Evolutionary conservation across 2,888 invertebrate species (phyloP), one percentile per base, ranked within the genome.

Genomic region (Ganaspis brasiliensis): DNA sequence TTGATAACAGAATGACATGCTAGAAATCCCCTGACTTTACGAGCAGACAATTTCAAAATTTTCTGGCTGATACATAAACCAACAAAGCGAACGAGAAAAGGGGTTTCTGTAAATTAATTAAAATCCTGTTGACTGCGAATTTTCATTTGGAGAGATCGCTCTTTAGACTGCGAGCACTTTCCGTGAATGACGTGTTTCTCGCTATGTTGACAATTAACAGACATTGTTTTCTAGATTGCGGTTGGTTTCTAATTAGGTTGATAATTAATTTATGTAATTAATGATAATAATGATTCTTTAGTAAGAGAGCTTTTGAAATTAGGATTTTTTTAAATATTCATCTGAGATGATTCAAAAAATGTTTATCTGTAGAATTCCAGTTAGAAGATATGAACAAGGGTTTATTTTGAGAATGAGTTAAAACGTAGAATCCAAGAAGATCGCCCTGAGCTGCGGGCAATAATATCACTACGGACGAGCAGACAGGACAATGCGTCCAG

Each of bases 401-500:
- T 67, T 14, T 24, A 40, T 21, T 67, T 67, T 67, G 67, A 14
- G 67, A 24, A 67, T 40, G 26, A 67, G 67, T 24, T 21, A 49
- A 76, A 76, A 55, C 52, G 52, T 35, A 24, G 31, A 56, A 31
- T 63, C 55, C 10, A 10, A 37, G 45, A 14, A 56, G 40, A 73
- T 35, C 2, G 52, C 61, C 24, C 37, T 37, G 45, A 24, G 73
- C 77, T 31, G 59, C 75, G 80, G 89, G 87, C 89, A 89, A 89
- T 89, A 88, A 86, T 81, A 90, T 88, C 78, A 83, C 87, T 73
- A 79, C 76, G 77, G 80, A 81, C 84, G 79, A 78, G 75, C 77
- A 76, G 75, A 55, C 83, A 70, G 84, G 85, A 86, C 85, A 87
- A 89, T 89, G 86, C 85, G 77, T 82, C 82, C 82, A 81, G 82